Conservation (phyloP, 2,797 vertebrate species). For the Ficedula albicollis region DNA sequence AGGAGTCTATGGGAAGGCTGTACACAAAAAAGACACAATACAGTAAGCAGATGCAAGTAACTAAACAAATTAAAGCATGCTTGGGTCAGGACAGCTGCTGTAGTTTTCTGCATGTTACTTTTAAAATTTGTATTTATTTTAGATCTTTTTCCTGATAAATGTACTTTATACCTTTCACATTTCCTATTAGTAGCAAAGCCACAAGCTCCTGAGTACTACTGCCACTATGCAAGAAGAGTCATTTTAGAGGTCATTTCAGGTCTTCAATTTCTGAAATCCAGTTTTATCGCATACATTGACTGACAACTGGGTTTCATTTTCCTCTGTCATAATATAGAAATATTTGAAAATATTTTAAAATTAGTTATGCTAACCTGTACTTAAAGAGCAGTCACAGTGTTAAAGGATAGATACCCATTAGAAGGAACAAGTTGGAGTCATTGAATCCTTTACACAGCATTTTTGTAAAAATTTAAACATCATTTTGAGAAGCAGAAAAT, state of each 20-base stretch:
- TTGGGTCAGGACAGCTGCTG: background rate
- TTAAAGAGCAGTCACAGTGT: background rate
- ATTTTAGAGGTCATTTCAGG: background rate
- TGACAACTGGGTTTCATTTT: background rate
- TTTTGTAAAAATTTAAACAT: slow-evolving; percentile 47
- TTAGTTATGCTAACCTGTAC: slow-evolving; percentile 30
- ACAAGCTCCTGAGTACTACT: background rate
- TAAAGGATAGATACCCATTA: slow-evolving; percentile 52
- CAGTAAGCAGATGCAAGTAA: background rate
- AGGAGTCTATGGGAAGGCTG: background rate
- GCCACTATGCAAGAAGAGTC: background rate
- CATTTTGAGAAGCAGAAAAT: slow-evolving; percentile 37
- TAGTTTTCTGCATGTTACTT: background rate
- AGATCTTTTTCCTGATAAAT: background rate
- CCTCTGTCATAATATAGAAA: background rate
- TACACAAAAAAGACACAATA: background rate
- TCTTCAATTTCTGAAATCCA: slow-evolving; percentile 1
- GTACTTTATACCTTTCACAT: background rate
- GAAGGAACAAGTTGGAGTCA: slow-evolving; percentile 27
- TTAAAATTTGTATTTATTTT: background rate
- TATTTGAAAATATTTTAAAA: background rate
- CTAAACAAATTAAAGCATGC: background rate
- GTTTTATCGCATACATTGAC: background rate
- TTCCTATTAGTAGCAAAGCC: background rate
- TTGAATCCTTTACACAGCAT: slow-evolving; percentile 27